A percentile compares a stretch with the other conserved stretches of the same genome.
Conservation (phyloP, 2,888 invertebrate species). For the Melieria picta region DNA sequence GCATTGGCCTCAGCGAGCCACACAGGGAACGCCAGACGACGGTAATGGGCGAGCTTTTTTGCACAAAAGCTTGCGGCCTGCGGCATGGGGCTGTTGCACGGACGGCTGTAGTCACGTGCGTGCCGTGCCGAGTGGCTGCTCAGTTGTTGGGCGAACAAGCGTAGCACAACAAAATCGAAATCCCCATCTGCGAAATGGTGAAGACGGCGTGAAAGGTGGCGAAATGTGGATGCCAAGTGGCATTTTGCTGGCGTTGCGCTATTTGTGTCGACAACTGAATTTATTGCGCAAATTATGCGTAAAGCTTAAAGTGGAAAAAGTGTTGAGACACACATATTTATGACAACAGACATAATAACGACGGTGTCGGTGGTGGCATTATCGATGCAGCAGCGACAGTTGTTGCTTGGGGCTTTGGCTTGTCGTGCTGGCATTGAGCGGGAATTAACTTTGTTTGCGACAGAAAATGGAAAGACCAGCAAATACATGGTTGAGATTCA, state of each 20-base stretch:
- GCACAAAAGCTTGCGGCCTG: neutral
- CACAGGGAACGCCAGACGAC: neutral
- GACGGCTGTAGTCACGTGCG: neutral
- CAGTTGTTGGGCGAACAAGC: constrained; percentile 21
- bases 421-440: no score
- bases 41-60: constrained; percentile 19
- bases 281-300: constrained; percentile 24
- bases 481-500: no score
- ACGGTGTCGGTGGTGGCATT: no score
- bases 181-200: no score
- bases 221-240: neutral
- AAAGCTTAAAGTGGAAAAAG: neutral
- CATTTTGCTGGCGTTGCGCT: neutral
- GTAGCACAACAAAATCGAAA: constrained; percentile 23
- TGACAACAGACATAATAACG: neutral
- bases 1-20: neutral
- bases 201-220: neutral
- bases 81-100: neutral
- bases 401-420: no score
- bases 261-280: constrained; percentile 11
- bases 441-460: no score
- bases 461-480: no score
- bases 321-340: neutral
- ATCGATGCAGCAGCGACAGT: no score
- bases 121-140: neutral